Conservation (phyloP, 2,113 vertebrate species). For the Panthera tigris region DNA sequence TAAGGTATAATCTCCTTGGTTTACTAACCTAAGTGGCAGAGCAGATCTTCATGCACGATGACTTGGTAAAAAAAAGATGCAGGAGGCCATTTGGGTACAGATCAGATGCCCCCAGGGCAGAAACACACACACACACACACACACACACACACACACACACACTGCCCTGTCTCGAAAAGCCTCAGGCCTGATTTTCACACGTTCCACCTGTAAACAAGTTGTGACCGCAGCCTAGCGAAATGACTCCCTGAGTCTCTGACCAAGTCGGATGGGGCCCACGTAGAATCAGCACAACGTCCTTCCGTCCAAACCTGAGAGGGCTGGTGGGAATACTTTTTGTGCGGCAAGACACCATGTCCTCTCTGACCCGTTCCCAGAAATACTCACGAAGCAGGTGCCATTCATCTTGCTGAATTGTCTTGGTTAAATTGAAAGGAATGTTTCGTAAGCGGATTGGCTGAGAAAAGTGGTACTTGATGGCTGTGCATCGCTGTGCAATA, state of each 20-base stretch:
- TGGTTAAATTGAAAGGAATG: constrained; percentile 90
- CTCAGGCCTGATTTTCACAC: background rate
- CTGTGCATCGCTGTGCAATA: constrained; percentile 87
- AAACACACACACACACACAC: no score
- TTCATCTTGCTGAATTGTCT: constrained; percentile 91
- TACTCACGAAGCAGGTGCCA: constrained; percentile 91
- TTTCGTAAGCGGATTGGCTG: constrained; percentile 89
- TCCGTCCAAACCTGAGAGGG: background rate
- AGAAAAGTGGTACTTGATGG: constrained; percentile 92
- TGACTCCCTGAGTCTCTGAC: background rate
- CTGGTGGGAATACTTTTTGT: background rate
- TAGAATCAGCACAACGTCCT: background rate
- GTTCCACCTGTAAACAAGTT: background rate
- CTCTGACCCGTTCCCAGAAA: background rate
- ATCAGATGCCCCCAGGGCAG: background rate
- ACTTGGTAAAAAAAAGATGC: background rate
- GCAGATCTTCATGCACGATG: background rate
- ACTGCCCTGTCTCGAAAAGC: background rate
- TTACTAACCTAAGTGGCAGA: background rate
- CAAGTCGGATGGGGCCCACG: background rate
- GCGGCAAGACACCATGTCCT: background rate
- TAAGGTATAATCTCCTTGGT: background rate
- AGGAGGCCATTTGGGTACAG: background rate
- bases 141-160: no score
- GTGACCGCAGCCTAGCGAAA: background rate